These are phyloP conservation scores for Rhingia campestris DNA, from an alignment of 2,888 invertebrate species.

Conservation along the genomic window DNA sequence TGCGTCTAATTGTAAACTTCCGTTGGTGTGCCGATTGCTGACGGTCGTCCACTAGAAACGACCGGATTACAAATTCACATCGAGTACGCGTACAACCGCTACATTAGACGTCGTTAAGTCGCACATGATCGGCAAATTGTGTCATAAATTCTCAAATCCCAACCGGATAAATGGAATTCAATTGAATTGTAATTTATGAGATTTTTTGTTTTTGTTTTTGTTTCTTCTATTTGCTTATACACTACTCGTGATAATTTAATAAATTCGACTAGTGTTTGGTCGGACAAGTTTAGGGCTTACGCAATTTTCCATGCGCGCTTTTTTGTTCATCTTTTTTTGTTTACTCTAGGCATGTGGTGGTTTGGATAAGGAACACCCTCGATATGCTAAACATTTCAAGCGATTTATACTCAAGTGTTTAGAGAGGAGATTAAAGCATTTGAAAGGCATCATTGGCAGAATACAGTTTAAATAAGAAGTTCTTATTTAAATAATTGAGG, in stretches of 20 bases:
- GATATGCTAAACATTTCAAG: constrained; percentile 5
- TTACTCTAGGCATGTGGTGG: constrained; percentile 3
- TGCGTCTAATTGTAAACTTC: constrained; percentile 35
- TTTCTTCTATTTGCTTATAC: background rate
- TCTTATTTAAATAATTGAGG: background rate
- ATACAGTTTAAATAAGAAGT: background rate
- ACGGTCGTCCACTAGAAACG: constrained; percentile 1
- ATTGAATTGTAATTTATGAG: constrained; percentile 53
- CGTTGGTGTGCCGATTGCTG: constrained; percentile 13
- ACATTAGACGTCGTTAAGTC: constrained; percentile 5
- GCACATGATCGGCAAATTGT: constrained; percentile 38
- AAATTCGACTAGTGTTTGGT: background rate
- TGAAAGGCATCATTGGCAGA: background rate
- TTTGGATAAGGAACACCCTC: constrained; percentile 7
- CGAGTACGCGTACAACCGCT: constrained; percentile 7
- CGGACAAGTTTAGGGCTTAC: background rate
- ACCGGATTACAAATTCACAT: constrained; percentile 22
- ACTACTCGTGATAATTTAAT: background rate
- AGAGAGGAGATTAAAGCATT: background rate
- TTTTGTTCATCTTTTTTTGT: background rate
- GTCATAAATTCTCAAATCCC: constrained; percentile 48
- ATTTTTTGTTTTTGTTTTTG: constrained; percentile 13
- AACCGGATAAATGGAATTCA: constrained; percentile 33
- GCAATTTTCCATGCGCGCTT: background rate
- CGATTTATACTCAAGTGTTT: background rate